Conservation (phyloP, 2,113 vertebrate genomes). For the Cryptotis parvus region DNA sequence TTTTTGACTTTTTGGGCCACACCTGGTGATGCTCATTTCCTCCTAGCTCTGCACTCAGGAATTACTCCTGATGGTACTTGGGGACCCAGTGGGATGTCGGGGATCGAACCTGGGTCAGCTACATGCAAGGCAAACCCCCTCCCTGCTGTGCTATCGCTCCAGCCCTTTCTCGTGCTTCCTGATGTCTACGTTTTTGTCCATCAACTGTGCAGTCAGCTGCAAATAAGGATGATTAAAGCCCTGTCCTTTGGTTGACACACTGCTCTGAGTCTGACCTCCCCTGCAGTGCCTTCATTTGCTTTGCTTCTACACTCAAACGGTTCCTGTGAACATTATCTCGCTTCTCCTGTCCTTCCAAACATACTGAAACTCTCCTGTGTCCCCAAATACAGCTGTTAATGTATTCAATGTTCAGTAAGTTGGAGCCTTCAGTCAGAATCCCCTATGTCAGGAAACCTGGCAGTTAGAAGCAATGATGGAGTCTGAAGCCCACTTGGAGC, state of each 20-base stretch:
- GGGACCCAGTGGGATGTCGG: no score
- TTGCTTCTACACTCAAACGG: not conserved
- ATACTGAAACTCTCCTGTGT: not conserved
- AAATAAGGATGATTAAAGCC: not conserved
- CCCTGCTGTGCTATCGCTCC: no score
- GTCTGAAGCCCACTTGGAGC: constrained; percentile 5
- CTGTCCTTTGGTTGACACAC: not conserved
- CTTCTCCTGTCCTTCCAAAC: not conserved
- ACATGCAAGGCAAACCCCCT: no score
- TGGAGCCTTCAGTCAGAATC: not conserved
- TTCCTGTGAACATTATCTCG: not conserved
- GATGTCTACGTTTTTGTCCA: not conserved
- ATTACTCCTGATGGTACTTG: no score
- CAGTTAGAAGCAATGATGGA: not conserved
- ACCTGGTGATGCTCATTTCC: no score
- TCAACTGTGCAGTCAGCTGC: not conserved
- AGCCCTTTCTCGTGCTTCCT: not conserved
- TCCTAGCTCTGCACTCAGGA: no score
- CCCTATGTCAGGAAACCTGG: not conserved
- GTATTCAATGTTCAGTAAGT: not conserved
- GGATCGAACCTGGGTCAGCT: no score
- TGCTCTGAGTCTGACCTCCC: not conserved
- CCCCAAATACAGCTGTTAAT: not conserved
- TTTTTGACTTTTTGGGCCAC: no score
- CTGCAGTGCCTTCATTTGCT: fast-evolving